phyloP scores from a whole-genome alignment of 2,888 invertebrate genomes.

The Dicyrtoma fusca region DNA sequence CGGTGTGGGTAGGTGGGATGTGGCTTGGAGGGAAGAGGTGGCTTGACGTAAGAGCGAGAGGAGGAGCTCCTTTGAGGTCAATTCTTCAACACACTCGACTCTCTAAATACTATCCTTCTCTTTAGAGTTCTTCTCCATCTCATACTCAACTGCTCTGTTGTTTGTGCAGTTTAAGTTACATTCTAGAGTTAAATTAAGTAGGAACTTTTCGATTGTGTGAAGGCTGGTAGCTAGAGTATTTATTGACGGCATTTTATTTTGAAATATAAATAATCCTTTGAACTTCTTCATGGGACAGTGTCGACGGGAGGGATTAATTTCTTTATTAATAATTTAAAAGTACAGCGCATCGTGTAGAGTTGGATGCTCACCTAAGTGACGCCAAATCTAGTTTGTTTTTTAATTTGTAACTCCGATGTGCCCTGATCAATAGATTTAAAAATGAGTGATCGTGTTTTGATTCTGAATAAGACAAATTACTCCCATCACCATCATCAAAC shows the following conservation, averaged over 20 bases:
- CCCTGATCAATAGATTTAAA: neutral
- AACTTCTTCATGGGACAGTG: no score
- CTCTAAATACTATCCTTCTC: constrained; percentile 6
- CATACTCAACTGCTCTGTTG: neutral
- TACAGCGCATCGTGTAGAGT: neutral
- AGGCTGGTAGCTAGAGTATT: neutral
- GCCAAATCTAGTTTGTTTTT: neutral
- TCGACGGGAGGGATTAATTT: no score
- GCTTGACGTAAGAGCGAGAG: neutral
- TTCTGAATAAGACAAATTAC: constrained; percentile 52
- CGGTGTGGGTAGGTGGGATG: constrained; percentile 1
- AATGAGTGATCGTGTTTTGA: constrained; percentile 53
- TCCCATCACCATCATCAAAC: constrained; percentile 42
- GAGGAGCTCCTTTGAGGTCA: constrained; percentile 1
- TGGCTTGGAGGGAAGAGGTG: constrained; percentile 5
- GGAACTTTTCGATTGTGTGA: neutral
- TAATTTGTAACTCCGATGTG: neutral
- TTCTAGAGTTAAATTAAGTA: neutral
- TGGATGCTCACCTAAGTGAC: neutral
- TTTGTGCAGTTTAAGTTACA: neutral
- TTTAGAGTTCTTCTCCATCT: constrained; percentile 10
- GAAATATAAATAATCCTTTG: neutral
- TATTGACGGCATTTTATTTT: neutral
- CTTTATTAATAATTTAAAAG: no score
- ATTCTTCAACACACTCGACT: neutral